Evolutionary conservation across 1,140 invertebrate species (phyloP).

Genomic region (Littorina saxatilis): DNA sequence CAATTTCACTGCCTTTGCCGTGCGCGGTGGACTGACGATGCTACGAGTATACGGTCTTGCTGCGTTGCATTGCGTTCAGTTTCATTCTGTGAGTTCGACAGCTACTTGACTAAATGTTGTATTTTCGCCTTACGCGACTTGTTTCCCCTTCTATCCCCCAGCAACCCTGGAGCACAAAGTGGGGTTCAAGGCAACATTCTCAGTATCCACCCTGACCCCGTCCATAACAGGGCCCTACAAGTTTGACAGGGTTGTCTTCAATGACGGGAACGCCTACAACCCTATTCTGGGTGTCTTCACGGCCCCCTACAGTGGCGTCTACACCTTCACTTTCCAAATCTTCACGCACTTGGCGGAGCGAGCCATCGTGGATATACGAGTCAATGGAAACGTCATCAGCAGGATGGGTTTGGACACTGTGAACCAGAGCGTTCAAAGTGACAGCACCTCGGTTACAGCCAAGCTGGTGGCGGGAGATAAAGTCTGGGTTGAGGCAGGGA

Average conservation of each 20-base stretch:
- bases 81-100: no score
- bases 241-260: slow-evolving; percentile 30
- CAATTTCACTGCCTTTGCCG: no score
- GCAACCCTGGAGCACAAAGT: not conserved
- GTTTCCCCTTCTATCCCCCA: no score
- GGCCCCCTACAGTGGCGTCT: slow-evolving; percentile 16
- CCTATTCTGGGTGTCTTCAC: slow-evolving; percentile 17
- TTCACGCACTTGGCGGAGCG: not conserved
- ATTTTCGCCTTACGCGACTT: no score
- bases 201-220: not conserved
- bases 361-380: not conserved
- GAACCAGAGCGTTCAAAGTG: not conserved
- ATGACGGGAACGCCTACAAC: slow-evolving; percentile 37
- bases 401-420: not conserved
- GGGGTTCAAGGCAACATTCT: not conserved
- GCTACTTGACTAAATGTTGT: no score
- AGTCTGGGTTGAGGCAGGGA: not conserved
- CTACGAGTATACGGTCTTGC: no score
- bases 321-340: slow-evolving; percentile 21
- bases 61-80: no score
- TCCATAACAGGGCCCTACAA: not conserved
- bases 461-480: not conserved
- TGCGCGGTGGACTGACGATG: no score
- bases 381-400: not conserved
- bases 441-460: not conserved